Evolutionary conservation across 37 sponge, comb jelly and placozoan species (phyloP).

Genomic region (Haliclona indistincta): DNA sequence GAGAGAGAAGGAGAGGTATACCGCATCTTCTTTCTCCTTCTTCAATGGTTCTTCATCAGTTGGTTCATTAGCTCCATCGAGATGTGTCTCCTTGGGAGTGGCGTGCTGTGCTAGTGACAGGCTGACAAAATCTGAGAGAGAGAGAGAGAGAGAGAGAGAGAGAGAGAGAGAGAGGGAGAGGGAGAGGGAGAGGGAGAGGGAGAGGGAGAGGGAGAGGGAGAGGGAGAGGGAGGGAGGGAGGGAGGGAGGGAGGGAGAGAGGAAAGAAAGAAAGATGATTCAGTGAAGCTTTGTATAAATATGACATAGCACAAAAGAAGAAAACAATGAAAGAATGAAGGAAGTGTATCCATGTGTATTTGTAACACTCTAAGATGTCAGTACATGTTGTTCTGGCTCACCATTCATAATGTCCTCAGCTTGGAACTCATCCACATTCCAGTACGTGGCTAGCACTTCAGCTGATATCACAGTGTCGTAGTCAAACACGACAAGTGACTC

Average conservation of each 20-base stretch:
- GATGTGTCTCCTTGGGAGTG: conserved; percentile 6
- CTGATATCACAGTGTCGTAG: conserved; percentile 40
- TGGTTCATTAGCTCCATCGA: too few species aligned
- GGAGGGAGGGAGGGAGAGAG: not conserved
- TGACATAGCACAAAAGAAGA: not conserved
- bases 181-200: conserved; percentile 17
- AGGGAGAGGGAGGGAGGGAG: conserved; percentile 4
- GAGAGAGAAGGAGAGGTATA: conserved; percentile 10
- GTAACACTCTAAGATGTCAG: too few species aligned
- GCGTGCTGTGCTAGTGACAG: conserved; percentile 44
- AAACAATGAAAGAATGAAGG: not conserved
- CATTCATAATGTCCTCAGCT: conserved; percentile 39
- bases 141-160: not conserved
- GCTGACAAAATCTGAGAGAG: conserved; percentile 31
- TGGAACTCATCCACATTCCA: conserved; percentile 45
- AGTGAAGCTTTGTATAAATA: not conserved
- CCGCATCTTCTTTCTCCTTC: too few species aligned
- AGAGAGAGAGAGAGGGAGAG: not conserved
- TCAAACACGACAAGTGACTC: conserved; percentile 66
- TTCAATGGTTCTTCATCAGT: too few species aligned
- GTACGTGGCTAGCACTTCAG: conserved; percentile 37
- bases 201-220: conserved; percentile 9
- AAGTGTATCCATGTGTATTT: too few species aligned
- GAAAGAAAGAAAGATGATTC: too few species aligned
- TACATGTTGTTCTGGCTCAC: too few species aligned